Evolutionary conservation across 2,797 vertebrate genomes (phyloP).

Genomic region (Eremophila alpestris): DNA sequence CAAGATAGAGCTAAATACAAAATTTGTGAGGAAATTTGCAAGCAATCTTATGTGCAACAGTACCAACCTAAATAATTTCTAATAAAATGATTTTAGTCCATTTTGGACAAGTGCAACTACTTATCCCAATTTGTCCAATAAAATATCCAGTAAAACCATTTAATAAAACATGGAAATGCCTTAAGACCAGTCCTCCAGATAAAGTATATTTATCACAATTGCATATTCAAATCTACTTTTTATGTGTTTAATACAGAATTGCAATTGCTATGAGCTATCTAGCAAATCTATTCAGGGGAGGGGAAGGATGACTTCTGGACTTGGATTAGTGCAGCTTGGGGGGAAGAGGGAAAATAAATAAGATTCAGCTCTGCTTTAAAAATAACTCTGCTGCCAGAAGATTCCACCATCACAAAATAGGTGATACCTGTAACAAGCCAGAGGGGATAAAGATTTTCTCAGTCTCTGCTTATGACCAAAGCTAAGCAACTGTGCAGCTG

Average conservation of each 20-base stretch:
- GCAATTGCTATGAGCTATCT: background rate
- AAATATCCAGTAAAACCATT: background rate
- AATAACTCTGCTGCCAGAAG: background rate
- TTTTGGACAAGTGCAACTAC: background rate
- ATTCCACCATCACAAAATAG: background rate
- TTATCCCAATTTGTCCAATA: background rate
- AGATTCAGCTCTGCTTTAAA: background rate
- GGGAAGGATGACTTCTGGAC: background rate
- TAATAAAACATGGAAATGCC: background rate
- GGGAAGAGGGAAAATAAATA: background rate
- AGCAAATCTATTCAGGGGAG: background rate
- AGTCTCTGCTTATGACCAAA: background rate
- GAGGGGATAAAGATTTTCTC: background rate
- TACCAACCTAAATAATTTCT: background rate
- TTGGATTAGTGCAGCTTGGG: background rate
- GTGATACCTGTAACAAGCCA: background rate
- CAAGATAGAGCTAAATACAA: background rate
- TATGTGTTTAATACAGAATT: background rate
- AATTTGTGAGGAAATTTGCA: background rate
- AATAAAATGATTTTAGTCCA: background rate
- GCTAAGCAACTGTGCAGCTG: background rate
- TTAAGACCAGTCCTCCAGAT: background rate
- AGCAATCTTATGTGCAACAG: background rate
- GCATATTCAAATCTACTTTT: background rate
- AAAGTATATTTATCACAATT: background rate